These are phyloP conservation scores for Otus scops DNA, from an alignment of 2,797 vertebrate species.

Conservation along the genomic window DNA sequence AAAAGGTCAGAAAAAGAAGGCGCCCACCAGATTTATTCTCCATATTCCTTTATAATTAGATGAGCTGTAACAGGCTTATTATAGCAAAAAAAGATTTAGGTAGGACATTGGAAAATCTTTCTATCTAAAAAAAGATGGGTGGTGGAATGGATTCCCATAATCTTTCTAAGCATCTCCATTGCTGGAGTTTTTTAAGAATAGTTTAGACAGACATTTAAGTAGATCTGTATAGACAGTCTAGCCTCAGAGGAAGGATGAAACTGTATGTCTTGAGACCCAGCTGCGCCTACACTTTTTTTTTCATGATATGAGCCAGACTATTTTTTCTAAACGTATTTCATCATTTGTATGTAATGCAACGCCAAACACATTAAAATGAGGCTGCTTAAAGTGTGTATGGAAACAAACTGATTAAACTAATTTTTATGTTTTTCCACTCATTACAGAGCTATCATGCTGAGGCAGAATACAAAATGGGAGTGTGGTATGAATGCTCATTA, in stretches of 20 bases:
- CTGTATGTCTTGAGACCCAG: background rate
- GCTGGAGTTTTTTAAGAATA: background rate
- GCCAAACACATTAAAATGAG: background rate
- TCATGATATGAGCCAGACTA: background rate
- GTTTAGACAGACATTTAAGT: background rate
- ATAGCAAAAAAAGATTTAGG: background rate
- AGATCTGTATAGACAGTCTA: background rate
- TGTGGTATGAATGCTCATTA: background rate
- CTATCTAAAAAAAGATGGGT: background rate
- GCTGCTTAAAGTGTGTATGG: background rate
- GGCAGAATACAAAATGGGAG: background rate
- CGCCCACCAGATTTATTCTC: background rate
- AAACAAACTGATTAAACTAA: conserved; percentile 17
- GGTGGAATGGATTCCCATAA: background rate
- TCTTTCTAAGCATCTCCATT: background rate
- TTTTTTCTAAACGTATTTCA: background rate
- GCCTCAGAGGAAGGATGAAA: conserved; percentile 11
- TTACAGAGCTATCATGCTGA: background rate
- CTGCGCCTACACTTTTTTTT: background rate
- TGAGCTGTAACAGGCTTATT: background rate
- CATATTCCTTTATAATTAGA: background rate
- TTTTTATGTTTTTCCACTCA: conserved; percentile 7
- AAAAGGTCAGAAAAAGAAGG: background rate
- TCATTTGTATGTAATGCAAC: background rate
- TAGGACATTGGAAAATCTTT: background rate